Conservation (phyloP, 1,140 invertebrate genomes). For the Monochamus saltuarius region DNA sequence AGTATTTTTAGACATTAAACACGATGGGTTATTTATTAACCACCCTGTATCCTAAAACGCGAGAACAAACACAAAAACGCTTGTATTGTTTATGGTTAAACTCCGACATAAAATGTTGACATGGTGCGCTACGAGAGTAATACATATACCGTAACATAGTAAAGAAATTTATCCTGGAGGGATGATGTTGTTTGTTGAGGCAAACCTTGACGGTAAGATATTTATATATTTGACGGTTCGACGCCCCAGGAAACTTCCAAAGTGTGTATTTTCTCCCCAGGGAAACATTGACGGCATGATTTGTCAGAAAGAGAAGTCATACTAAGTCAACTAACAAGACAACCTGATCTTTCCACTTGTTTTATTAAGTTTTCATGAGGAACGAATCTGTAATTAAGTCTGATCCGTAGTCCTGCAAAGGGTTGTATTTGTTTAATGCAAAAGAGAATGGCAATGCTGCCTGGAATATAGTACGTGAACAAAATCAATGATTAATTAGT, state of each 20-base stretch:
- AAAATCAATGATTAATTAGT: too few species aligned
- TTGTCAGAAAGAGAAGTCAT: slow-evolving; percentile 7
- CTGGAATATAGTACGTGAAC: too few species aligned
- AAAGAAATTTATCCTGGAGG: slow-evolving; percentile 13
- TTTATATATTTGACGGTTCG: slow-evolving; percentile 16
- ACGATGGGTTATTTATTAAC: too few species aligned
- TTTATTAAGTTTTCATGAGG: slow-evolving; percentile 19
- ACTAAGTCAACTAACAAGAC: slow-evolving; percentile 3
- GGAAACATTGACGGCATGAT: slow-evolving; percentile 12
- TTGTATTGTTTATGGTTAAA: too few species aligned
- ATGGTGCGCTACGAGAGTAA: too few species aligned
- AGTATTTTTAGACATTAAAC: too few species aligned
- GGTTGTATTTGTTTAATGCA: too few species aligned
- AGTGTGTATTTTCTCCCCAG: slow-evolving; percentile 12
- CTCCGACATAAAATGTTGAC: too few species aligned
- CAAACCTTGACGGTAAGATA: slow-evolving; percentile 17
- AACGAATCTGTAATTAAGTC: slow-evolving; percentile 7
- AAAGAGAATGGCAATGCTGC: too few species aligned
- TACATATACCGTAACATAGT: slow-evolving; percentile 1
- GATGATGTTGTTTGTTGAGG: slow-evolving; percentile 18
- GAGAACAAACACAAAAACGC: too few species aligned
- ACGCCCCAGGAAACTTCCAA: slow-evolving; percentile 7
- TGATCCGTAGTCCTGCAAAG: background rate
- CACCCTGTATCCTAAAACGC: too few species aligned
- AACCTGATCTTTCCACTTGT: background rate